Percentiles rank a stretch among this genome's conserved stretches.
These are phyloP conservation scores for Myrmecophaga tridactyla DNA, from an alignment of 2,113 vertebrate species.

Conservation along the genomic window DNA sequence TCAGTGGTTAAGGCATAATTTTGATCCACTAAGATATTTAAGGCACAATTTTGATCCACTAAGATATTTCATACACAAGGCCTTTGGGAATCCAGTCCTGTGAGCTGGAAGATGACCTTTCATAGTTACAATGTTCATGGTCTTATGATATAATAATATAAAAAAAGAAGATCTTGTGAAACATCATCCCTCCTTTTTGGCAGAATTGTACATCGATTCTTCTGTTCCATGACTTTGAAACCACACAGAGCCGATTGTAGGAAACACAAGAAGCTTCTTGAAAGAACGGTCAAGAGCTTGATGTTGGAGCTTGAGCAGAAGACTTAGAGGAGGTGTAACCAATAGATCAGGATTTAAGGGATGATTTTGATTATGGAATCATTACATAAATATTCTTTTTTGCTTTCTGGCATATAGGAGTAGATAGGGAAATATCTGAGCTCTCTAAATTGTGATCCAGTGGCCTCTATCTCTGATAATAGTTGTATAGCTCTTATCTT, in stretches of 20 bases:
- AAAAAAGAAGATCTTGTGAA: not conserved
- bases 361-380: too few relatives aligned
- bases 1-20: not conserved
- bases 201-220: not conserved
- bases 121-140: not conserved
- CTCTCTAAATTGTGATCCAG: too few relatives aligned
- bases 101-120: not conserved
- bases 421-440: too few relatives aligned
- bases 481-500: too few relatives aligned
- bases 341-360: too few relatives aligned
- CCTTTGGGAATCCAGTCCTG: not conserved
- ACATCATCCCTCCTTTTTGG: not conserved
- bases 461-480: too few relatives aligned
- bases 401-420: too few relatives aligned
- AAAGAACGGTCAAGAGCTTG: not conserved
- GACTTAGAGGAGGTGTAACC: not conserved
- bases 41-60: too few relatives aligned
- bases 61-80: too few relatives aligned
- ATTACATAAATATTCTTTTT: too few relatives aligned
- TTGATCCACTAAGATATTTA: not conserved
- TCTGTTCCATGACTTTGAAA: not conserved
- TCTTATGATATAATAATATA: not conserved
- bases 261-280: not conserved
- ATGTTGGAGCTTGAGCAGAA: not conserved
- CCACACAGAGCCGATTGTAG: not conserved